These are phyloP conservation scores for Trichogramma dendrolimi DNA, from an alignment of 2,888 invertebrate species.

Conservation along the genomic window DNA sequence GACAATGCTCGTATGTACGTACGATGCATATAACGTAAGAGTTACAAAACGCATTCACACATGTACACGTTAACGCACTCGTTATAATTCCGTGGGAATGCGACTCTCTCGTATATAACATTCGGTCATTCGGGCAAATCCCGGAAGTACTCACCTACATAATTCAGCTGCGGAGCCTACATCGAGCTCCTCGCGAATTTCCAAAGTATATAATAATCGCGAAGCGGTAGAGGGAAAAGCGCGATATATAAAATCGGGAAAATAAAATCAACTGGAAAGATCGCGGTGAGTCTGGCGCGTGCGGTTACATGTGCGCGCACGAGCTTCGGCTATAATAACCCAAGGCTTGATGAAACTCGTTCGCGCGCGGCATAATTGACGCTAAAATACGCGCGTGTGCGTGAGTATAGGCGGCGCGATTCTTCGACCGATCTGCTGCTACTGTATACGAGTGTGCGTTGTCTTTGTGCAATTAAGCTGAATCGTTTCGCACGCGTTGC, in stretches of 20 bases:
- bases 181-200: no score
- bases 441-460: no score
- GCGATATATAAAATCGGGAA: conserved; percentile 30
- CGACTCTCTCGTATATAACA: conserved; percentile 14
- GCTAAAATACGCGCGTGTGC: conserved; percentile 33
- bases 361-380: conserved; percentile 41
- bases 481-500: no score
- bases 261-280: conserved; percentile 34
- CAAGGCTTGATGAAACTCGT: conserved; percentile 38
- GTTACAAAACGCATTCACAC: conserved; percentile 36
- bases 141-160: no score
- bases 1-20: conserved; percentile 29
- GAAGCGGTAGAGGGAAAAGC: conserved; percentile 9
- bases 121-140: no score
- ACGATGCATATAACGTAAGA: not conserved
- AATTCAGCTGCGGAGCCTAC: no score
- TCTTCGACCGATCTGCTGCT: no score
- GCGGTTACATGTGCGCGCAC: no score
- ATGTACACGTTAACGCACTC: conserved; percentile 8
- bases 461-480: no score
- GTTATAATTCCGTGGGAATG: conserved; percentile 43
- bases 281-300: no score
- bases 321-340: conserved; percentile 40
- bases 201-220: conserved; percentile 5
- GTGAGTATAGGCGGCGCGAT: no score